A percentile compares a stretch with the other conserved stretches of the same genome.
These are phyloP conservation scores for Pedetes capensis DNA, from an alignment of 2,113 vertebrate species.

Conservation along the genomic window DNA sequence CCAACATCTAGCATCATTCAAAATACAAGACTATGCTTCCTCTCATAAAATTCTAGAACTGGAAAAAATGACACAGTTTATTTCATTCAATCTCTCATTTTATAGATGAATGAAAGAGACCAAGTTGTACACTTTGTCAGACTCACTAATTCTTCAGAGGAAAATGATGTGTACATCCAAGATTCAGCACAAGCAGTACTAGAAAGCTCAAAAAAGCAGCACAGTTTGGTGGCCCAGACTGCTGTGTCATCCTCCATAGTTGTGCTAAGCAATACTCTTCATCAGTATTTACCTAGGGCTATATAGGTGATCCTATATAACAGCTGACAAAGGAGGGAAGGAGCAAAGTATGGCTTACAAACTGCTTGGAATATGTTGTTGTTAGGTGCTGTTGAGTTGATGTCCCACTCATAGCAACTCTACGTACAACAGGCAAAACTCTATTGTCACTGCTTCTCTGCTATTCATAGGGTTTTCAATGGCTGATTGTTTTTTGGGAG, in stretches of 20 bases:
- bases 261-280: neutral
- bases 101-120: slow-evolving; percentile 14
- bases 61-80: neutral
- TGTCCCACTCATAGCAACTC: no score
- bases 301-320: neutral
- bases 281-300: neutral
- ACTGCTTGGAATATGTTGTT: no score
- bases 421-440: no score
- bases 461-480: no score
- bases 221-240: neutral
- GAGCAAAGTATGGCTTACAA: neutral
- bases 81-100: neutral
- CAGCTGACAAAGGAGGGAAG: neutral
- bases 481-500: no score
- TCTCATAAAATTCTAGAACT: neutral
- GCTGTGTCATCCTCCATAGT: neutral
- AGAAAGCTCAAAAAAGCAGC: neutral
- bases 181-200: neutral
- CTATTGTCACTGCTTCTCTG: no score
- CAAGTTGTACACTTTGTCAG: neutral
- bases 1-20: neutral
- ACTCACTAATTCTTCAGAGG: neutral
- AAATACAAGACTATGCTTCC: neutral
- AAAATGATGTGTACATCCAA: neutral
- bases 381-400: no score